Conservation (phyloP, 2,797 vertebrate species). For the Macropodus opercularis region DNA sequence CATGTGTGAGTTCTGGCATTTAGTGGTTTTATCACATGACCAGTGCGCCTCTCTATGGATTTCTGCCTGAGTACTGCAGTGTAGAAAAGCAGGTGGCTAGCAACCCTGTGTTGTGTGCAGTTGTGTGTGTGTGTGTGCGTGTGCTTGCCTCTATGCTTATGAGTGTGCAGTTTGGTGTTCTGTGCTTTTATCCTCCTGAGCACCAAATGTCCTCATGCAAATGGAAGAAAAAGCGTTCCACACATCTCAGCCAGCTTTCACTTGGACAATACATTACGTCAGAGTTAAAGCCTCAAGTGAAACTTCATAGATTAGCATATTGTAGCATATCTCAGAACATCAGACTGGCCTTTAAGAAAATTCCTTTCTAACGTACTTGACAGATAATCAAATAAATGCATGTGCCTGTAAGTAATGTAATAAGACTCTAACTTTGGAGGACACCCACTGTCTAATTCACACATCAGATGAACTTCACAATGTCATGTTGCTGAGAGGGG, state of each 20-base stretch:
- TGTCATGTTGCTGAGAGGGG: no score
- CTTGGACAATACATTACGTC: constrained; percentile 1
- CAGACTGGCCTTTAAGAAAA: no score
- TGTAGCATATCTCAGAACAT: not conserved
- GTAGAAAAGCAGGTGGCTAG: constrained; percentile 67
- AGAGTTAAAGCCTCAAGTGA: not conserved
- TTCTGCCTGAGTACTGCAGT: constrained; percentile 50
- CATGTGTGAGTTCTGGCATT: constrained; percentile 71
- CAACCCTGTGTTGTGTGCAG: constrained; percentile 17
- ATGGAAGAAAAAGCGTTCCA: constrained; percentile 30
- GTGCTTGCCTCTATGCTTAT: constrained; percentile 4
- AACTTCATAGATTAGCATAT: not conserved
- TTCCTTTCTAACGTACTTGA: no score
- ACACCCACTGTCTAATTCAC: no score
- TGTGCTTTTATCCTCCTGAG: constrained; percentile 35
- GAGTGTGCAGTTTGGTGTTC: constrained; percentile 33
- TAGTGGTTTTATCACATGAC: constrained; percentile 72
- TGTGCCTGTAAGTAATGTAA: no score
- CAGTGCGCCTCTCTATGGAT: constrained; percentile 52
- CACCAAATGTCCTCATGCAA: constrained; percentile 41
- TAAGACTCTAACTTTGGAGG: no score
- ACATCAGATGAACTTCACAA: no score
- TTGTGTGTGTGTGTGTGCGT: not conserved
- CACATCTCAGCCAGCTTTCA: constrained; percentile 12
- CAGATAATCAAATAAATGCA: no score